A percentile compares a stretch with the other conserved stretches of the same genome.
Evolutionary conservation across 2,797 vertebrate genomes (phyloP).

Genomic region (Gymnopithys bicolor): DNA sequence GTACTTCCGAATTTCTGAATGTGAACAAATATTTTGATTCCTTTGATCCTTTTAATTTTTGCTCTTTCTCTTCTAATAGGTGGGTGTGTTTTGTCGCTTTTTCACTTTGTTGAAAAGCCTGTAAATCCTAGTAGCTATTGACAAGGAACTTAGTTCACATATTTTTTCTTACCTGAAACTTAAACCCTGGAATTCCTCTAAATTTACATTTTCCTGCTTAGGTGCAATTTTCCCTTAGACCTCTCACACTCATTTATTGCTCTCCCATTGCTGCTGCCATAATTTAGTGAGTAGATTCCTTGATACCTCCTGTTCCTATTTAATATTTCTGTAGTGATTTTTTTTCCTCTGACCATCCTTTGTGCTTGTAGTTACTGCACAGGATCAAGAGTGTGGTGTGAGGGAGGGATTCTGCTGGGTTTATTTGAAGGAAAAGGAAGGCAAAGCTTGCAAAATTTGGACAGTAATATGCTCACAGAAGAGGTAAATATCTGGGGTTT

Average conservation of each 20-base stretch:
- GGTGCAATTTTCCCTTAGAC: not conserved
- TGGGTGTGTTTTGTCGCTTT: constrained; percentile 66
- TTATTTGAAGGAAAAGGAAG: not conserved
- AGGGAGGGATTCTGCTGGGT: not conserved
- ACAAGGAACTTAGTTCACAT: not conserved
- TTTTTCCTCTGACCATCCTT: not conserved
- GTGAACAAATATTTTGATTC: constrained; percentile 61
- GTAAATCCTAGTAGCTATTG: not conserved
- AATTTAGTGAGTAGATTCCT: not conserved
- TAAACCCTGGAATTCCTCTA: not conserved
- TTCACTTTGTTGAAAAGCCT: not conserved
- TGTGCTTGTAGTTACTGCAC: not conserved
- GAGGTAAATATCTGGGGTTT: not conserved
- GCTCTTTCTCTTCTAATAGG: constrained; percentile 79
- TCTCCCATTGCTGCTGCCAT: not conserved
- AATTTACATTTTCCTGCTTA: not conserved
- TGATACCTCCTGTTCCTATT: not conserved
- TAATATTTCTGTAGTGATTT: not conserved
- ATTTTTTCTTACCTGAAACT: not conserved
- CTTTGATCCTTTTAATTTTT: constrained; percentile 76
- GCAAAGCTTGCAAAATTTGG: not conserved
- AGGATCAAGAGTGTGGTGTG: not conserved
- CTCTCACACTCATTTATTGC: not conserved
- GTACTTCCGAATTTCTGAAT: constrained; percentile 76
- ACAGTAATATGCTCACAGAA: not conserved